Base-by-base conservation (phyloP, 1,140 invertebrate species). In the Macrobrachium nipponense region DNA sequence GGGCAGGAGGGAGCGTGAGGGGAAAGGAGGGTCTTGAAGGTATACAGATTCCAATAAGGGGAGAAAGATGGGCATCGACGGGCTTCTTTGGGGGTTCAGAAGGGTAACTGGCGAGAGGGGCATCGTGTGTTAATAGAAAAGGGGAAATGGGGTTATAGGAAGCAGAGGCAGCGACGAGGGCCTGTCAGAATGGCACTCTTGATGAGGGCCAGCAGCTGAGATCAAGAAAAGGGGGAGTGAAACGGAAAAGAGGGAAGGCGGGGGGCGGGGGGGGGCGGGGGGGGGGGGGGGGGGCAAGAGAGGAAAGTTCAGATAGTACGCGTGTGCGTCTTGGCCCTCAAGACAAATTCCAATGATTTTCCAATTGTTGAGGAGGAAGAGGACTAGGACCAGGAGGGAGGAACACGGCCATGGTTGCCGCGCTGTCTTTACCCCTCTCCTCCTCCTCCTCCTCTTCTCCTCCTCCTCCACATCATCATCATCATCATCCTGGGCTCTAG, bases 291-390 rank as follows among this genome's bases (percentile, higher is more conserved):
- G 17, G 36, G 20, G 5, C 1, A 44, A 43, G 73, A 17, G 36
- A 43, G 43, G 15, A 17, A 43, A 58, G 51, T 27, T 18, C 10
- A 43, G 73, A 76, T 15, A 76, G 73, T 44, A 58, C 36, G 43
- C 18, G 15, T 36, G 27, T 36, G 27, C 27, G 27, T 36, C 27
- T 59, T 14, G 36, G 68, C 4, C n/a, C 36, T 58, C 75, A 51
- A 44, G 43, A 77, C 75, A 77, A 36, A 77, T 77, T 77, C 75
- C 75, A 51, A 77, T 44, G 75, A 77, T 58, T 77, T 58, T 51
- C 36, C 75, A 77, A 77, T 77, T 36, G 27, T 36, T 36, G 27
- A 36, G 27, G 27, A 36, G 27, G 27, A 36, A 36, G 27, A 76
- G 15, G 70, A 82, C 36, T 15, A 43, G 59, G 61, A 64, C 36